Evolutionary conservation across 2,888 invertebrate species (phyloP), one percentile per base, ranked within the genome.

Genomic region (Globia sparganii): DNA sequence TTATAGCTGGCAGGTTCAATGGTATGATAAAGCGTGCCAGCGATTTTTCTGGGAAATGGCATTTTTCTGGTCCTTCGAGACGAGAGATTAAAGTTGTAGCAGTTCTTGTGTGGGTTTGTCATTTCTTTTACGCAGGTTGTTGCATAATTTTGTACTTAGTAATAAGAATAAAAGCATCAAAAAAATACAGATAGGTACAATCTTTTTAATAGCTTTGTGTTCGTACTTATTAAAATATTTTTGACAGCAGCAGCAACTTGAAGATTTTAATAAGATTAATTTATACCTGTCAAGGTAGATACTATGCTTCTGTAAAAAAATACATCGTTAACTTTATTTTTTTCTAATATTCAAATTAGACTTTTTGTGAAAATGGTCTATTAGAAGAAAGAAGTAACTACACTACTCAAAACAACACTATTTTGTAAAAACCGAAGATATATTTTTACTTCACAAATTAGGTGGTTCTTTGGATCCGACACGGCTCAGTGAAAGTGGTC

Each of bases 401-500:
- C 11, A 56, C n/a, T 46, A 53, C 11, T 1, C 46, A 64, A 58
- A 79, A 80, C 34, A 46, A 56, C 31, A 61, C 59, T 34, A 65
- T 82, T 73, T 77, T 31, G 31, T 66, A 75, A 34, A 34, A 61
- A 37, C n/a, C 8, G 34, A 31, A 53, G 28, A 70, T 62, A 66
- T 70, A 70, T 64, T 56, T 64, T 56, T 58, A 66, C 49, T 68
- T 61, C 67, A 77, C 80, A 88, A 87, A 88, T 78, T 86, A 84
- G 77, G 79, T 77, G 85, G 73, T 72, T 77, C 71, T 77, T 72
- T 78, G 77, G 80, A 81, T 80, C 78, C 77, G 72, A 69, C 83
- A 81, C 73, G 84, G 83, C 77, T 81, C 49, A 80, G 81, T 80
- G 88, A 86, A 84, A 88, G 84, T 86, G 75, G 84, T 81, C 75